A percentile compares a stretch with the other conserved stretches of the same genome.
Conservation (phyloP, 1,140 invertebrate species). For the Drosophila watanabei region DNA sequence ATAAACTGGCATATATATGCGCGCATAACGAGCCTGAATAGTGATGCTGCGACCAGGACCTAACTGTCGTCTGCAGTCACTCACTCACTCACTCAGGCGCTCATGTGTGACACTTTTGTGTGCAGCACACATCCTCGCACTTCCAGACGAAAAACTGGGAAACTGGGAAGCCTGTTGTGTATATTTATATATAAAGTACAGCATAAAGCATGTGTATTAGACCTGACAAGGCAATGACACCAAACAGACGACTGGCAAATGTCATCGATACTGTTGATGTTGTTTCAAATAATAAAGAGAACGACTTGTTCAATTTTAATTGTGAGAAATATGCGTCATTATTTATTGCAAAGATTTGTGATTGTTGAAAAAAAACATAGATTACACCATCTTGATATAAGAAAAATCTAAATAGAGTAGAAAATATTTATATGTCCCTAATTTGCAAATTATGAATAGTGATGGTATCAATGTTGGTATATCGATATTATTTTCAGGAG, state of each 20-base stretch:
- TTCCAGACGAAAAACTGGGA: conserved; percentile 14
- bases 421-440: too few species aligned
- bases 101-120: conserved; percentile 77
- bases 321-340: background rate
- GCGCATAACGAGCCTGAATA: conserved; percentile 56
- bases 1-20: conserved; percentile 58
- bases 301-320: background rate
- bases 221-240: conserved; percentile 10
- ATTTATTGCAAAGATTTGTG: too few species aligned
- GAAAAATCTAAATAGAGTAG: too few species aligned
- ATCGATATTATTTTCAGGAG: too few species aligned
- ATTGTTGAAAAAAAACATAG: too few species aligned
- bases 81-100: conserved; percentile 24
- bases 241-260: background rate
- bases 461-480: too few species aligned
- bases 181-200: background rate
- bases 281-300: background rate
- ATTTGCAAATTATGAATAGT: too few species aligned
- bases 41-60: conserved; percentile 11
- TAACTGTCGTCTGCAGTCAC: conserved; percentile 57
- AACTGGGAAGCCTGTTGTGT: background rate
- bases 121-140: conserved; percentile 50
- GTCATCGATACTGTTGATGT: background rate
- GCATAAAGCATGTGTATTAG: conserved; percentile 1
- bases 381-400: too few species aligned